Evolutionary conservation across 2,797 vertebrate species (phyloP), one percentile per base, ranked within the genome.

Genomic region (Pempheris klunzingeri): DNA sequence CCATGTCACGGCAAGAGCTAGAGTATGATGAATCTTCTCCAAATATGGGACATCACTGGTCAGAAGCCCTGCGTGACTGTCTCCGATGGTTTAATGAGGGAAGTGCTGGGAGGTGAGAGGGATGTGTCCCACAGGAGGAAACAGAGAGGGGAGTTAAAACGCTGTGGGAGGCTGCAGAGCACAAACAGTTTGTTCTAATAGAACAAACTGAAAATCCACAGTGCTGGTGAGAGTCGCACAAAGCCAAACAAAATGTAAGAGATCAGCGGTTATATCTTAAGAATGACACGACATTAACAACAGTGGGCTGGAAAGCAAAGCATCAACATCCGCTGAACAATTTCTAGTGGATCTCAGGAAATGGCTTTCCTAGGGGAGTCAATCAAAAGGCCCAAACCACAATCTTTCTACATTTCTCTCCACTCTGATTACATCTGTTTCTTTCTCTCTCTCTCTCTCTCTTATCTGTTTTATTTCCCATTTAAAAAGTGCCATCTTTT

Each of bases 271-370:
- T 82, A 47, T 58, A 87, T 88, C 85, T 86, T 28, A 55, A 86
- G 80, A 90, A 86, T 47, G 65, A 50, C 61, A 55, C 66, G 6
- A 78, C 70, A 74, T 86, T 74, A 80, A 84, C 85, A 81, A 76
- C 65, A 74, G 62, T 1, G 58, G 79, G 70, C 71, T 70, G 80
- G 79, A 87, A 88, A 90, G 70, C 73, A 76, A 91, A 93, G 92
- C 86, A 92, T 87, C 88, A 91, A 93, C 93, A 93, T 94, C 91
- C 91, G 84, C 78, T 78, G 61, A 71, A 83, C 61, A 8, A 77
- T 64, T 83, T 60, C 74, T 68, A 46, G 83, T 75, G 65, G 80
- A 84, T 85, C 66, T 82, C 86, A 92, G 93, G 92, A 94, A 92
- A 90, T 85, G 74, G 39, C 72, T 68, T 70, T 88, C 91, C 89